A percentile compares a stretch with the other conserved stretches of the same genome.
Evolutionary conservation across 2,113 vertebrate species (phyloP).

Genomic region (Podocnemis expansa): DNA sequence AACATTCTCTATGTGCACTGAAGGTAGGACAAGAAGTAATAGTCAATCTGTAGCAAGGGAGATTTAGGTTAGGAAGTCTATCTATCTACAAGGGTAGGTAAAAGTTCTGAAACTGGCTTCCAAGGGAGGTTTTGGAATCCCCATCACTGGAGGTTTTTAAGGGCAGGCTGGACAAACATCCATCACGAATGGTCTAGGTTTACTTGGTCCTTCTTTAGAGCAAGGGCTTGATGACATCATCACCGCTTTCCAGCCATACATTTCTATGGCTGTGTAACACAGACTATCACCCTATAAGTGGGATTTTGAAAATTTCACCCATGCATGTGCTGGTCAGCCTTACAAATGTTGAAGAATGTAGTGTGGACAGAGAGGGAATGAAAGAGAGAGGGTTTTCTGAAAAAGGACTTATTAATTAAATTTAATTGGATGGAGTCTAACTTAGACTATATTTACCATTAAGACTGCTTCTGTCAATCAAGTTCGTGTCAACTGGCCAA

Average conservation of each 20-base stretch:
- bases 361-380: not conserved
- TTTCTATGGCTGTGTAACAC: not conserved
- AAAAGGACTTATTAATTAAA: not conserved
- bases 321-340: not conserved
- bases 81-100: not conserved
- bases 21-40: not conserved
- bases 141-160: not conserved
- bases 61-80: not conserved
- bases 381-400: not conserved
- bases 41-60: not conserved
- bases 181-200: not conserved
- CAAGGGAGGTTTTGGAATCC: not conserved
- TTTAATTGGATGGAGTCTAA: not conserved
- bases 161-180: not conserved
- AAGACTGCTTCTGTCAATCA: conserved; percentile 91
- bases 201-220: not conserved
- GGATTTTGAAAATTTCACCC: not conserved
- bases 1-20: not conserved
- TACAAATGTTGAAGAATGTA: not conserved
- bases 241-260: not conserved
- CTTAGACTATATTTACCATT: conserved; percentile 82
- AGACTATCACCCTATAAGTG: not conserved
- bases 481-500: conserved; percentile 92
- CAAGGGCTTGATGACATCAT: not conserved
- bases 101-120: not conserved